Evolutionary conservation across 2,888 invertebrate species (phyloP).

Genomic region (Odontocerum albicorne): DNA sequence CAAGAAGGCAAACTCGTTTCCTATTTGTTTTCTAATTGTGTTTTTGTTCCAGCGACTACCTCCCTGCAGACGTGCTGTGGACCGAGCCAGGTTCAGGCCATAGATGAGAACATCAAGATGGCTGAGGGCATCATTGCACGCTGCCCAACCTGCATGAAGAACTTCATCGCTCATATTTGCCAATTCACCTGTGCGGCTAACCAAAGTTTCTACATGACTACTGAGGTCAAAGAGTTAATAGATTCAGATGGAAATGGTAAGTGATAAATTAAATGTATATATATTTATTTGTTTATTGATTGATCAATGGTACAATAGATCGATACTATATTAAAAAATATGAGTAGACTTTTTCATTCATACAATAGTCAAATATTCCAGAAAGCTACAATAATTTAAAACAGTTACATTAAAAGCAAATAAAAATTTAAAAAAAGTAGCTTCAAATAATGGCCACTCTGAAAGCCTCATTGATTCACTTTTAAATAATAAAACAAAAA

Average conservation of each 20-base stretch:
- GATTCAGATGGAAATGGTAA: neutral
- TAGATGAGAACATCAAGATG: conserved; percentile 58
- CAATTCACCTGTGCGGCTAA: conserved; percentile 77
- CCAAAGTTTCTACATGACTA: conserved; percentile 62
- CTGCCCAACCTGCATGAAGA: conserved; percentile 80
- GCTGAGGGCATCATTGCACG: conserved; percentile 72
- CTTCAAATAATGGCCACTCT: too few relatives aligned
- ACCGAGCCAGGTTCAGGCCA: conserved; percentile 51
- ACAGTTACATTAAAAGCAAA: too few relatives aligned
- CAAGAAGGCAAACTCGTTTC: too few relatives aligned
- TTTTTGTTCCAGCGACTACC: neutral
- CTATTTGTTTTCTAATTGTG: too few relatives aligned
- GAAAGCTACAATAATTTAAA: too few relatives aligned
- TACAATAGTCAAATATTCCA: too few relatives aligned
- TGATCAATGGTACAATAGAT: neutral
- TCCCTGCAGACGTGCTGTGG: conserved; percentile 64
- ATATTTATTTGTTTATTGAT: neutral
- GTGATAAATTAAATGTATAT: neutral
- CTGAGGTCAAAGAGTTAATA: neutral
- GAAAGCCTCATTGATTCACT: too few relatives aligned
- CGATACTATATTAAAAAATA: too few relatives aligned
- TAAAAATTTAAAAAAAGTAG: too few relatives aligned
- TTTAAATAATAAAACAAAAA: too few relatives aligned
- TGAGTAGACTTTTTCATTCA: too few relatives aligned
- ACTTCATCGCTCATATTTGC: conserved; percentile 77